Evolutionary conservation across 2,113 vertebrate genomes (phyloP), one percentile per base, ranked within the genome.

Genomic region (Crypturellus undulatus): DNA sequence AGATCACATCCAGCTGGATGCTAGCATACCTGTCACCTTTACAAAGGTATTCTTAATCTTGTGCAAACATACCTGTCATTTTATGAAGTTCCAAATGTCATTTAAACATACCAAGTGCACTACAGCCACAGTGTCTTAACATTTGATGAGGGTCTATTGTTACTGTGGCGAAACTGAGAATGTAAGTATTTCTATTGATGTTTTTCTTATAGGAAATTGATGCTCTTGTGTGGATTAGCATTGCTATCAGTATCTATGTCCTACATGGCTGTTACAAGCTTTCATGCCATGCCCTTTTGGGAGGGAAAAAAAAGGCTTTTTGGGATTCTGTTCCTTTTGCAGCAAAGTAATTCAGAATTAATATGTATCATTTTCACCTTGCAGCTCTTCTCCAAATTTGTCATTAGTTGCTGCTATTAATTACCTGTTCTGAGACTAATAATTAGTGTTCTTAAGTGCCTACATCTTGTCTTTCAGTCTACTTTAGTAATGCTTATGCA

Each of bases 21-120:
- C 99, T 32, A 99, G 99, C 78, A 99, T 99, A 97, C 99, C 99
- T 47, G 99, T 99, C 88, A 99, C 99, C 88, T 99, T 99, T 97
- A 99, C 99, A 26, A 99, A 99, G 98, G 99, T 99, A 98, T 92
- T 73, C 10, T 12, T 84, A 34, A 52, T 93, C 15, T 79, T 26
- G 4, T 71, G 19, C 38, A 47, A 90, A 26, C 32, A 64, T 2
- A 81, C 3, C 20, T 84, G 5, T 25, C 5, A 12, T 9, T 63
- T 79, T 10, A 26, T 85, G 24, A 80, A 51, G 17, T 83, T 12
- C 6, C 5, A 80, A 73, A 60, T 36, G 4, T 85, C 21, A 49
- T 49, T 49, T 49, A 56, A 73, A 43, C 67, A 71, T 70, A 67
- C 9, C 10, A 30, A 60, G 34, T 73, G 82, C 5, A 6, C 5